Percentiles rank a stretch among this genome's conserved stretches.
Conservation (phyloP, 2,113 vertebrate genomes). For the Chloropsis cyanopogon region DNA sequence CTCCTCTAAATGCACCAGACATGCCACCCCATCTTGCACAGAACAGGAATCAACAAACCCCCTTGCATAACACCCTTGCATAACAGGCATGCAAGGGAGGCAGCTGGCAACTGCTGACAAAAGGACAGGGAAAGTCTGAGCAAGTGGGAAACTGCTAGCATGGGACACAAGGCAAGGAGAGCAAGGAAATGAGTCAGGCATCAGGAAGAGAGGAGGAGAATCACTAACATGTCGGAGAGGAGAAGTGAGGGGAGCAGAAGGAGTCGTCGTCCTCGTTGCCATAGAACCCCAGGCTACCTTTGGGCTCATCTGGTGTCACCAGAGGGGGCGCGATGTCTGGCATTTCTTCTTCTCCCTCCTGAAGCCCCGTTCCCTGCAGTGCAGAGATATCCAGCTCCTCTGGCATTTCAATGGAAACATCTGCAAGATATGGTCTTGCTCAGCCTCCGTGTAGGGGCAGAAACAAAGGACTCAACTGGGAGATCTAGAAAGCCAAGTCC, state of each 20-base stretch:
- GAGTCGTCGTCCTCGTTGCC: constrained; percentile 99
- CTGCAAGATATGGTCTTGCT: constrained; percentile 64
- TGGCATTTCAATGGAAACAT: constrained; percentile 97
- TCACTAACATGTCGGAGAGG: constrained; percentile 95
- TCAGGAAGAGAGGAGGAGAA: constrained; percentile 82
- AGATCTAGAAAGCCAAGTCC: not conserved
- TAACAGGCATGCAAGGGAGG: constrained; percentile 10
- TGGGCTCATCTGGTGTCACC: constrained; percentile 99
- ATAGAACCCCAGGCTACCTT: constrained; percentile 99
- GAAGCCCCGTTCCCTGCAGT: constrained; percentile 86
- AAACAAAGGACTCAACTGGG: not conserved
- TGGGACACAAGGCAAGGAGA: constrained; percentile 43
- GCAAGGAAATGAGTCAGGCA: constrained; percentile 63
- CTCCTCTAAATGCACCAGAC: not conserved
- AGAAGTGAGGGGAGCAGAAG: constrained; percentile 99
- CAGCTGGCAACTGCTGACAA: not conserved
- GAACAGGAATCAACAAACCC: not conserved
- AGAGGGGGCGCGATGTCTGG: constrained; percentile 96
- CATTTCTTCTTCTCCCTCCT: constrained; percentile 94
- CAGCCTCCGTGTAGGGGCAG: not conserved
- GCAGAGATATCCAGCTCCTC: constrained; percentile 92
- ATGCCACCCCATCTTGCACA: not conserved
- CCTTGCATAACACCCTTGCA: not conserved
- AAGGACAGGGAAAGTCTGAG: constrained; percentile 40
- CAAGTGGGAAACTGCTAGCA: constrained; percentile 35